Evolutionary conservation across 1,140 invertebrate genomes (phyloP).

Genomic region (Trichoplusia ni): DNA sequence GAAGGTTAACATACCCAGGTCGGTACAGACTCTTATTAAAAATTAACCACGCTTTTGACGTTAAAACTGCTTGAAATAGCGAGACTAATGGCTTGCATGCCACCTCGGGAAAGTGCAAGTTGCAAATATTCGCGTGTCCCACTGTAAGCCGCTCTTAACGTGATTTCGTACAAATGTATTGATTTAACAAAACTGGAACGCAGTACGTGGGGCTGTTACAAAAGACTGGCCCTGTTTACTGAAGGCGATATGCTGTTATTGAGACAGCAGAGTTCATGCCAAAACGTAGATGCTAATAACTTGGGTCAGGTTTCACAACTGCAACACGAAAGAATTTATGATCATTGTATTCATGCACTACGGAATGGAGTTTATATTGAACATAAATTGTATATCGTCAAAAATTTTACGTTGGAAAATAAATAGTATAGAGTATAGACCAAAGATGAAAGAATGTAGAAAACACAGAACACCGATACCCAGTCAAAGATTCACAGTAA

Average conservation of each 20-base stretch:
- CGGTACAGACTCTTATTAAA: slow-evolving; percentile 7
- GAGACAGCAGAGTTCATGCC: background rate
- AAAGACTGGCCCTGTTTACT: background rate
- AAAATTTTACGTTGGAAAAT: no score
- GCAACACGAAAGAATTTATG: background rate
- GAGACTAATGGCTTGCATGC: slow-evolving; percentile 20
- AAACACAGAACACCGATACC: no score
- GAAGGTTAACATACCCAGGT: slow-evolving; percentile 10
- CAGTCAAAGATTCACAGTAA: no score
- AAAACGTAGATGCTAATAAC: background rate
- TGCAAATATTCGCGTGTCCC: slow-evolving; percentile 17
- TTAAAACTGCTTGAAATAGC: background rate
- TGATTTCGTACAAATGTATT: slow-evolving; percentile 1
- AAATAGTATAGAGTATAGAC: no score
- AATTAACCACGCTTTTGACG: slow-evolving; percentile 7
- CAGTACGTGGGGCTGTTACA: background rate
- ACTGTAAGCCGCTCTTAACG: background rate
- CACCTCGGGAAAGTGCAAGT: slow-evolving; percentile 29
- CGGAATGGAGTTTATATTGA: no score
- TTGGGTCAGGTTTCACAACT: slow-evolving; percentile 1
- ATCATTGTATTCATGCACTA: no score
- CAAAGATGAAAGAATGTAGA: no score
- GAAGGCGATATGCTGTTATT: background rate
- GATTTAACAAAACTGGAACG: slow-evolving; percentile 2
- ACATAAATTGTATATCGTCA: no score